Evolutionary conservation across 2,113 vertebrate genomes (phyloP).

Genomic region (Alouatta palliata): DNA sequence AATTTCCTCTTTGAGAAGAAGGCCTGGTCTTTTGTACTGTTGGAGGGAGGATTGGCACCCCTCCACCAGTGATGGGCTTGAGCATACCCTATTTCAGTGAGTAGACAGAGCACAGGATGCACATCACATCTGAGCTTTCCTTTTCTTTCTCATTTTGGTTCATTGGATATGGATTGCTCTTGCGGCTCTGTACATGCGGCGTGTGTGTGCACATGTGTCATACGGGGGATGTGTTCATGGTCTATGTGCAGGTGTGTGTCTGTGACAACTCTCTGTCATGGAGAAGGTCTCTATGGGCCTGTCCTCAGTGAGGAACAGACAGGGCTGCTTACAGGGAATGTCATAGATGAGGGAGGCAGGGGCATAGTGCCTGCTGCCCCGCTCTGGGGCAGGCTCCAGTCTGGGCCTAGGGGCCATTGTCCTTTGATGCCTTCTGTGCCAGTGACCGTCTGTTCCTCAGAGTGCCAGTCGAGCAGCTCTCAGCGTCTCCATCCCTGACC

Average conservation of each 20-base stretch:
- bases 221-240: rapidly evolving
- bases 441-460: rapidly evolving
- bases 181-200: rapidly evolving
- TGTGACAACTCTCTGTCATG: not conserved
- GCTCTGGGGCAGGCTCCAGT: not conserved
- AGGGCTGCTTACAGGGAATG: not conserved
- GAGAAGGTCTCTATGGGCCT: not conserved
- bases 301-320: not conserved
- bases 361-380: rapidly evolving
- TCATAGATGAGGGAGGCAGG: not conserved
- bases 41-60: rapidly evolving
- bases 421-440: rapidly evolving
- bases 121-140: not conserved
- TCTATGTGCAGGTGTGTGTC: not conserved
- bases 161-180: not conserved
- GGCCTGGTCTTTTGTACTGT: not conserved
- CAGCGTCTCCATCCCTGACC: not conserved
- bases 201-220: not conserved
- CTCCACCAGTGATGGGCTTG: not conserved
- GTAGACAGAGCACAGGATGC: not conserved
- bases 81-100: not conserved
- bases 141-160: not conserved
- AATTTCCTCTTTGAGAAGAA: not conserved
- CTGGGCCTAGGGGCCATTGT: not conserved
- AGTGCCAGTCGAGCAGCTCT: rapidly evolving